These are phyloP conservation scores for Hyles vespertilio DNA, from an alignment of 1,140 invertebrate genomes.

Conservation along the genomic window DNA sequence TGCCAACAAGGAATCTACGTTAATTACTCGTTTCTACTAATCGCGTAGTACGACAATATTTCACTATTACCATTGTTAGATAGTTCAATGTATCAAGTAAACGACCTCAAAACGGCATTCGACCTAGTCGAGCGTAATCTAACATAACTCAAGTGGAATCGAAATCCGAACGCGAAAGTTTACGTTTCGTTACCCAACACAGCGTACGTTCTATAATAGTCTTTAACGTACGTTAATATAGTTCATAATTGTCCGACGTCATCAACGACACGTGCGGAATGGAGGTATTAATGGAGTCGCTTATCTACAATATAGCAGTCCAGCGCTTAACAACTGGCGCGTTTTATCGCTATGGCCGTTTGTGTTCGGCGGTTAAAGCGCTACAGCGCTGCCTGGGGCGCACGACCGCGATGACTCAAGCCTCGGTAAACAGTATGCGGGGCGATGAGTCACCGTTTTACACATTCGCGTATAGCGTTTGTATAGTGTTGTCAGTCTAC, in stretches of 20 bases:
- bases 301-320: constrained; percentile 47
- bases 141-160: constrained; percentile 62
- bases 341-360: constrained; percentile 25
- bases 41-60: constrained; percentile 38
- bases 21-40: constrained; percentile 49
- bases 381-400: constrained; percentile 45
- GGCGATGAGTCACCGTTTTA: constrained; percentile 75
- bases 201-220: constrained; percentile 22
- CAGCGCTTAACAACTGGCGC: constrained; percentile 47
- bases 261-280: constrained; percentile 65
- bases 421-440: constrained; percentile 75
- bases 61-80: constrained; percentile 37
- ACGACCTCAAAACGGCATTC: constrained; percentile 73
- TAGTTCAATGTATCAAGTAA: constrained; percentile 47
- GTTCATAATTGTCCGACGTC: constrained; percentile 38
- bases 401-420: constrained; percentile 68
- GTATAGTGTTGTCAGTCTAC: constrained; percentile 73
- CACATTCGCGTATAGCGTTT: constrained; percentile 75
- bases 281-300: constrained; percentile 72
- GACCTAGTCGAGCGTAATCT: constrained; percentile 68
- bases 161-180: constrained; percentile 69
- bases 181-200: constrained; percentile 46
- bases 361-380: constrained; percentile 36
- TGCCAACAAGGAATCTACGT: constrained; percentile 45
- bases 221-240: constrained; percentile 27